phyloP scores from a whole-genome alignment of 2,888 invertebrate species.

The Leptinotarsa rubiginosa region DNA sequence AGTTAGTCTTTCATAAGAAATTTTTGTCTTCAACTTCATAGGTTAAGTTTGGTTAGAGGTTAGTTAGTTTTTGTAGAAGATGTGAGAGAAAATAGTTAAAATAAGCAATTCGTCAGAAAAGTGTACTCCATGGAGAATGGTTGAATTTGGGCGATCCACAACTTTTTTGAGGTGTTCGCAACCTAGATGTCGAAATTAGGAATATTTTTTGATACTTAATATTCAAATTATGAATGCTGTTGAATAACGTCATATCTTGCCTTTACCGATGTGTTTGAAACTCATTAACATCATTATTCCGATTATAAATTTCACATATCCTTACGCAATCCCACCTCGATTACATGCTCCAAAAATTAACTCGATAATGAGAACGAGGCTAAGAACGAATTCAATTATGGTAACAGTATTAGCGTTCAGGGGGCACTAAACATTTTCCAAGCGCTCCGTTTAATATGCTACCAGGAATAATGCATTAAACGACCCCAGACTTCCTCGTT shows the following conservation, averaged over 20 bases:
- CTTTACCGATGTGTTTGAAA: background rate
- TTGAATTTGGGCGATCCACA: too few relatives aligned
- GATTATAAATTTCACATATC: background rate
- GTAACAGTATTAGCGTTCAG: constrained; percentile 8
- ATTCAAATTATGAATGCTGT: background rate
- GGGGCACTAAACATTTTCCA: constrained; percentile 8
- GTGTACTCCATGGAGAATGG: too few relatives aligned
- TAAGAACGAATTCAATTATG: constrained; percentile 16
- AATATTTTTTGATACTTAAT: too few relatives aligned
- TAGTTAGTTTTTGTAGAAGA: too few relatives aligned
- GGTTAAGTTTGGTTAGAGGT: too few relatives aligned
- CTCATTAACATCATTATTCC: background rate
- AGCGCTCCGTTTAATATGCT: constrained; percentile 2
- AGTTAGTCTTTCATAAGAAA: too few relatives aligned
- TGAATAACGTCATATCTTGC: background rate
- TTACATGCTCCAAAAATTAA: constrained; percentile 9
- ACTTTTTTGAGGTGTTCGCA: too few relatives aligned
- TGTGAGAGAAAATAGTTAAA: too few relatives aligned
- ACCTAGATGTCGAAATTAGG: too few relatives aligned
- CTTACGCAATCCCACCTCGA: constrained; percentile 4
- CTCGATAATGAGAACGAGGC: constrained; percentile 4
- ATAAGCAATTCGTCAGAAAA: too few relatives aligned
- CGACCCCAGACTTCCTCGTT: constrained; percentile 12
- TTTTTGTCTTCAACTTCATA: too few relatives aligned
- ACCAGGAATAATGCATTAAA: constrained; percentile 16